A percentile compares a stretch with the other conserved stretches of the same genome.
Evolutionary conservation across 2,888 invertebrate genomes (phyloP).

Genomic region (Stenolophus ochropezus): DNA sequence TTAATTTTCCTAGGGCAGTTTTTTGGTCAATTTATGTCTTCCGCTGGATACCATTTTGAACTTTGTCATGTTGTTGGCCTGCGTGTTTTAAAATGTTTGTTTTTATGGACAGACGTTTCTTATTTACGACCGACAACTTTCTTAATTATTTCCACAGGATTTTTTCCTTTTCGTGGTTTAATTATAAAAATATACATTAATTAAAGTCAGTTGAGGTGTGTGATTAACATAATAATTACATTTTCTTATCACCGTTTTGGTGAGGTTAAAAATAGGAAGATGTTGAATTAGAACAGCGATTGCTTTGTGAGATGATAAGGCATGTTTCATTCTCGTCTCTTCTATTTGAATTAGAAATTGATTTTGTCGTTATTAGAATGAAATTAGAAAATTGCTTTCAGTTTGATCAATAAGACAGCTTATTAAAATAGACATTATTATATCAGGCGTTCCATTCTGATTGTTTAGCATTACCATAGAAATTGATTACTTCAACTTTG

Average conservation of each 20-base stretch:
- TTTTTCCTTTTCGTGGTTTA: constrained; percentile 45
- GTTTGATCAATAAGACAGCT: constrained; percentile 20
- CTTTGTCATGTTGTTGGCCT: constrained; percentile 53
- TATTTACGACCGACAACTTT: constrained; percentile 37
- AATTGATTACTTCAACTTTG: neutral
- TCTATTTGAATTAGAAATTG: constrained; percentile 35
- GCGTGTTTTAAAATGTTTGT: constrained; percentile 52
- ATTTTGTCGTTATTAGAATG: constrained; percentile 40
- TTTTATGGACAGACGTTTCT: constrained; percentile 28
- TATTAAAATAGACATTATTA: neutral
- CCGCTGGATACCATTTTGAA: constrained; percentile 67
- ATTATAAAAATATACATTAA: constrained; percentile 57
- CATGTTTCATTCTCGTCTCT: constrained; percentile 13
- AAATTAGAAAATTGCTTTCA: constrained; percentile 28
- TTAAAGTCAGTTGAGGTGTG: constrained; percentile 15
- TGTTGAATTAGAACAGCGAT: neutral
- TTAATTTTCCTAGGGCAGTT: constrained; percentile 64
- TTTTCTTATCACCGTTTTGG: constrained; percentile 48
- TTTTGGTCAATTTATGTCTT: constrained; percentile 67
- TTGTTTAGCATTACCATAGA: neutral
- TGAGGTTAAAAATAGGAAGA: constrained; percentile 4
- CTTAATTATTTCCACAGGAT: constrained; percentile 46
- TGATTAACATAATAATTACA: constrained; percentile 57
- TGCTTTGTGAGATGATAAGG: constrained; percentile 13
- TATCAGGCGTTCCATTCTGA: neutral